Percentiles rank a stretch among this genome's conserved stretches.
Evolutionary conservation across 2,888 invertebrate species (phyloP).

Genomic region (Villa cingulata): DNA sequence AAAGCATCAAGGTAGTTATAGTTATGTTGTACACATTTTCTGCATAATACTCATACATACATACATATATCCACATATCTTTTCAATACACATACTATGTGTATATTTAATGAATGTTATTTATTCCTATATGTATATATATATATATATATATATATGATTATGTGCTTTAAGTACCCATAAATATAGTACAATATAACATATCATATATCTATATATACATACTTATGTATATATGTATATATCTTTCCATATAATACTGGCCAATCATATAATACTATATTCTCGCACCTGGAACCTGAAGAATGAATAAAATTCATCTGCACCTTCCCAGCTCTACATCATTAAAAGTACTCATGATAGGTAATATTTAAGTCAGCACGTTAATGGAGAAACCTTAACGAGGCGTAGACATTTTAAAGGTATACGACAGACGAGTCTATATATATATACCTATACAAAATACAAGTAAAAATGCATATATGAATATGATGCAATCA

Average conservation of each 20-base stretch:
- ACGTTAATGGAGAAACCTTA: not conserved
- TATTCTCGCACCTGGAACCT: not conserved
- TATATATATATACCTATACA: no score
- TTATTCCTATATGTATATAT: no score
- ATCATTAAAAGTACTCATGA: not conserved
- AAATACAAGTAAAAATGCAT: not conserved
- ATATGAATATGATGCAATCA: constrained; percentile 1
- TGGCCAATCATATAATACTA: constrained; percentile 5
- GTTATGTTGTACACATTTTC: no score
- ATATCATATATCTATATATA: no score
- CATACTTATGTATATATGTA: not conserved
- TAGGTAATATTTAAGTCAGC: not conserved
- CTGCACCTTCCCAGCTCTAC: not conserved
- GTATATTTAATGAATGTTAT: no score
- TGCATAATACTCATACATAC: no score
- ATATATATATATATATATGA: no score
- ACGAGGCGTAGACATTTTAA: constrained; percentile 6
- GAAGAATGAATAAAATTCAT: not conserved
- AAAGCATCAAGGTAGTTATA: no score
- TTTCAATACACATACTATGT: no score
- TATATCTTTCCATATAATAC: not conserved
- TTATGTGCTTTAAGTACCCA: no score
- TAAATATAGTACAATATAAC: no score
- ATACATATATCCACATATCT: no score
- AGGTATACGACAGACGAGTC: not conserved